Conservation (phyloP, 1,140 invertebrate species). For the Orchestia grillus region DNA sequence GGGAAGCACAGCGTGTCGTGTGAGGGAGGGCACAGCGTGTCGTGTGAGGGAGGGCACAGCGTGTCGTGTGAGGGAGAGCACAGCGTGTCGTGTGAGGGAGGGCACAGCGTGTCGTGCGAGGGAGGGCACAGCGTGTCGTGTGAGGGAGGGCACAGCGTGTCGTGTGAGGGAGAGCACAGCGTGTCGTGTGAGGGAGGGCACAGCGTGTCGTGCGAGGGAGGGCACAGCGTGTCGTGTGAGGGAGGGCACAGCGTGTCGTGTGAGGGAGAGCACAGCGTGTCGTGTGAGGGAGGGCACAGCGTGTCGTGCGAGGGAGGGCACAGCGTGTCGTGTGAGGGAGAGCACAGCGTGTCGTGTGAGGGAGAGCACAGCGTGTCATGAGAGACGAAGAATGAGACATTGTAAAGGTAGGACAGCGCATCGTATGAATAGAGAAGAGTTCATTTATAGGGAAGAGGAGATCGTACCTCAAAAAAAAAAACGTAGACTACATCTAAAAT, state of each 20-base stretch:
- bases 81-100: not conserved
- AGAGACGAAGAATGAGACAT: too few species aligned
- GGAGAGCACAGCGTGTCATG: too few species aligned
- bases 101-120: not conserved
- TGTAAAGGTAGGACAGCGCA: not conserved
- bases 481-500: too few species aligned
- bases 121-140: not conserved
- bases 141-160: not conserved
- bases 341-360: too few species aligned
- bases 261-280: not conserved
- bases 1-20: not conserved
- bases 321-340: too few species aligned
- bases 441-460: not conserved
- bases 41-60: not conserved
- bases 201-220: not conserved
- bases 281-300: too few species aligned
- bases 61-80: not conserved
- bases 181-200: not conserved
- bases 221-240: not conserved
- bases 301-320: too few species aligned
- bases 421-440: not conserved
- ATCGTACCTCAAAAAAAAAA: not conserved
- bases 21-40: not conserved
- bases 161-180: not conserved
- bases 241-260: not conserved